Evolutionary conservation across 2,113 vertebrate genomes (phyloP).

Genomic region (Chauna torquata): DNA sequence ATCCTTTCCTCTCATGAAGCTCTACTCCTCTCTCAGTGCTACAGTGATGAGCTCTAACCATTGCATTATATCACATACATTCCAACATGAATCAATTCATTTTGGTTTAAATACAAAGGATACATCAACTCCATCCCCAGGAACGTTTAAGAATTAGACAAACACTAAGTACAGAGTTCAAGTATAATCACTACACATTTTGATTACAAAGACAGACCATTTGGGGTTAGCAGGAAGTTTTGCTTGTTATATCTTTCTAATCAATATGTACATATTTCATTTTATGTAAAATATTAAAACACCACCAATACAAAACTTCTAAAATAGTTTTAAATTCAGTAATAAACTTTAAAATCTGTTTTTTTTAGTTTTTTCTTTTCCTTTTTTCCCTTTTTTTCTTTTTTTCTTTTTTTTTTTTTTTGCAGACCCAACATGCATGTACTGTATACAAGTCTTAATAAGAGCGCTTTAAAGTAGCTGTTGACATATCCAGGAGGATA

Average conservation of each 20-base stretch:
- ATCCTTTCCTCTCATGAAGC: constrained; percentile 75
- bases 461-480: constrained; percentile 81
- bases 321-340: constrained; percentile 87
- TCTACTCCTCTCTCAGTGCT: constrained; percentile 80
- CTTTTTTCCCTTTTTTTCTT: not conserved
- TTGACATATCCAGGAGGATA: constrained; percentile 79
- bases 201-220: constrained; percentile 84
- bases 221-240: constrained; percentile 82
- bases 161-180: constrained; percentile 87
- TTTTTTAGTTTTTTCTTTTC: not conserved
- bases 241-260: constrained; percentile 83
- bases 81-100: constrained; percentile 82
- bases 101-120: constrained; percentile 88
- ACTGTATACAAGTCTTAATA: constrained; percentile 81
- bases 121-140: constrained; percentile 78
- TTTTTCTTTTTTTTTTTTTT: not conserved
- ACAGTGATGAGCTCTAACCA: constrained; percentile 85
- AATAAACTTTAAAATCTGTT: constrained; percentile 85
- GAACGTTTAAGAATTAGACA: constrained; percentile 82
- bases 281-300: constrained; percentile 87
- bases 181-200: constrained; percentile 86
- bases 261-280: constrained; percentile 86
- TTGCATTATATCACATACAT: constrained; percentile 85
- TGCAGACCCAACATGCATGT: constrained; percentile 80
- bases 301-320: constrained; percentile 88